Base-by-base conservation (phyloP, 2,888 invertebrate genomes). In the Baccha elongata region DNA sequence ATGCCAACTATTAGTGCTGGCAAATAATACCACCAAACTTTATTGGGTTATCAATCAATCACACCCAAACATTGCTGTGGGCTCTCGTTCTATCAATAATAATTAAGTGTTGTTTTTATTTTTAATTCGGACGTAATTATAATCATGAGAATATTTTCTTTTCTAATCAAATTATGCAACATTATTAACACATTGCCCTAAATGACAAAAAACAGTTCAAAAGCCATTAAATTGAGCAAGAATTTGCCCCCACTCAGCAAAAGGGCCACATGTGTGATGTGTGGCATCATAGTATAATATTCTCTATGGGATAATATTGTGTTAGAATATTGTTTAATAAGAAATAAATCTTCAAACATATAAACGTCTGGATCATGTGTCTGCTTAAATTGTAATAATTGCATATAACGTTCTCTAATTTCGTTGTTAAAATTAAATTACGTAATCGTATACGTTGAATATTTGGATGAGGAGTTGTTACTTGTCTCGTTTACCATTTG, bases 381-480 rank as follows among this genome's bases (percentile, higher is more conserved):
- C 62, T 72, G 23, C 15, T 72, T 42, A 62, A 72, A 62, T 73
- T 64, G 55, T 73, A 46, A 44, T 73, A 73, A 73, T 73, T 73
- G 53, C 55, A 55, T 64, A n/a, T n/a, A n/a, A n/a, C n/a, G n/a
- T 53, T 53, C 42, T 46, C 26, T 64, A 32, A 52, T 73, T 64
- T 52, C 35, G 64, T 73, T 73, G 64, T 64, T 37, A 11, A 64
- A 73, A 73, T 73, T 65, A 55, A 32, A 73, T 55, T 73, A 35
- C 44, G 32, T 64, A 64, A 72, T 72, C 44, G 7, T 32, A 52
- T n/a, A n/a, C 11, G 7, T 17, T 52, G 62, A 46, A 17, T 15
- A 17, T 23, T n/a, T 11, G 11, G 52, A 53, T 64, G 29, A 55
- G 64, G 46, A 73, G 65, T 73, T 37, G 23, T 50, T 50, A 29